These are phyloP conservation scores for Penelope pileata DNA, from an alignment of 2,113 vertebrate species.

Conservation along the genomic window DNA sequence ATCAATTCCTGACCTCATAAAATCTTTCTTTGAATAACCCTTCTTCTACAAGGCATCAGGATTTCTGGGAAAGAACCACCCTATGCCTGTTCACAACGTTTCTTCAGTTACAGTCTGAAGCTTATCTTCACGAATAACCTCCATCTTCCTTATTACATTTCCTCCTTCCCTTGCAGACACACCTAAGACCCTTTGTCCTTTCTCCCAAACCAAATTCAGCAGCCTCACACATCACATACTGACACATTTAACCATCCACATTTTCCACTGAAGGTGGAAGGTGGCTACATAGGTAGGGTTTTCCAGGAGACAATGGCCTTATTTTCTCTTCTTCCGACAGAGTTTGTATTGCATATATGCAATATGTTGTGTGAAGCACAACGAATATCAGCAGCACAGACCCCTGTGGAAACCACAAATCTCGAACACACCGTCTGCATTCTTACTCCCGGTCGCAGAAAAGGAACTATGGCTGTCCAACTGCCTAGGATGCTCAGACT, in stretches of 20 bases:
- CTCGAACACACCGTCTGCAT: not conserved
- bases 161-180: not conserved
- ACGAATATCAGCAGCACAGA: not conserved
- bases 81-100: not conserved
- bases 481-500: not conserved
- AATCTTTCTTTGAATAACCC: not conserved
- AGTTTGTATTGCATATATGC: not conserved
- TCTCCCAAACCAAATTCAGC: not conserved
- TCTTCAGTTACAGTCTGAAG: not conserved
- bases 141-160: not conserved
- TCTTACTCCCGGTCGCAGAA: not conserved
- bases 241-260: not conserved
- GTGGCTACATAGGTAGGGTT: not conserved
- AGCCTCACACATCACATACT: not conserved
- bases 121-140: not conserved
- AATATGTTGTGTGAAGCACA: not conserved
- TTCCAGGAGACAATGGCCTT: slow-evolving; percentile 23
- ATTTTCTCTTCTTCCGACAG: slow-evolving; percentile 14
- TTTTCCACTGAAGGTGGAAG: not conserved
- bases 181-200: not conserved
- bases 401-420: not conserved
- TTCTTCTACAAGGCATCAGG: not conserved
- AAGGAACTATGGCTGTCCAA: not conserved
- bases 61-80: not conserved
- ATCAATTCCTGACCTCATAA: not conserved